These are phyloP conservation scores for Ceraclea dissimilis DNA, from an alignment of 2,888 invertebrate species.

Conservation along the genomic window DNA sequence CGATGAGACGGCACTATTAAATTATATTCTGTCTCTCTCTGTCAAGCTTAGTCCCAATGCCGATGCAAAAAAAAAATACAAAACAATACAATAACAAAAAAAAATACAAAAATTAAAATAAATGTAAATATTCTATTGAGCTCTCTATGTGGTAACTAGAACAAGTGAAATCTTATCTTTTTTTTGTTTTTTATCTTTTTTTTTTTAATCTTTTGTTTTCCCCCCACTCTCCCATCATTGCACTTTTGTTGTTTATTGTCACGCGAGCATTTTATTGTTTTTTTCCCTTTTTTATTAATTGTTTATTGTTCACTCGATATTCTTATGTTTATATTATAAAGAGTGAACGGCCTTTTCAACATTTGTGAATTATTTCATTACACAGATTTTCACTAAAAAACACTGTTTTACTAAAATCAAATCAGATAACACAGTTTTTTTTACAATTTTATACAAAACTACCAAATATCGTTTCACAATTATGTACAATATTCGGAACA, in stretches of 20 bases:
- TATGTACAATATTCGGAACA: too few species aligned
- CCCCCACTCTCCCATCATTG: neutral
- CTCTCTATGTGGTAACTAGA: slow-evolving; percentile 21
- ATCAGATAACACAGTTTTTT: too few species aligned
- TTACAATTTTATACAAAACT: too few species aligned
- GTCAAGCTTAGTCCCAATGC: slow-evolving; percentile 21
- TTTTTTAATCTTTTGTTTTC: slow-evolving; percentile 4
- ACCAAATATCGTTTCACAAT: too few species aligned
- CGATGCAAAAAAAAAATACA: slow-evolving; percentile 13
- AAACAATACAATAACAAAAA: neutral
- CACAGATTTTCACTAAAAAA: neutral
- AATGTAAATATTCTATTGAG: slow-evolving; percentile 14
- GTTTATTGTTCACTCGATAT: neutral
- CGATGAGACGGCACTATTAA: slow-evolving; percentile 22
- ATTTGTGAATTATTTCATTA: neutral
- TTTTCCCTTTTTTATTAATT: neutral
- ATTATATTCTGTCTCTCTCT: slow-evolving; percentile 4
- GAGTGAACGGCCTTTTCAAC: neutral
- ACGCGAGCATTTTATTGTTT: neutral
- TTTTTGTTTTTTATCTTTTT: slow-evolving; percentile 1
- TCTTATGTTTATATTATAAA: neutral
- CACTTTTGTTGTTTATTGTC: too few species aligned
- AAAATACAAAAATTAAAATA: neutral
- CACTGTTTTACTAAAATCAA: neutral
- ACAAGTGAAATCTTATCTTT: neutral